These are phyloP conservation scores for Corythornis vintsioides DNA, from an alignment of 2,113 vertebrate genomes.

Conservation along the genomic window DNA sequence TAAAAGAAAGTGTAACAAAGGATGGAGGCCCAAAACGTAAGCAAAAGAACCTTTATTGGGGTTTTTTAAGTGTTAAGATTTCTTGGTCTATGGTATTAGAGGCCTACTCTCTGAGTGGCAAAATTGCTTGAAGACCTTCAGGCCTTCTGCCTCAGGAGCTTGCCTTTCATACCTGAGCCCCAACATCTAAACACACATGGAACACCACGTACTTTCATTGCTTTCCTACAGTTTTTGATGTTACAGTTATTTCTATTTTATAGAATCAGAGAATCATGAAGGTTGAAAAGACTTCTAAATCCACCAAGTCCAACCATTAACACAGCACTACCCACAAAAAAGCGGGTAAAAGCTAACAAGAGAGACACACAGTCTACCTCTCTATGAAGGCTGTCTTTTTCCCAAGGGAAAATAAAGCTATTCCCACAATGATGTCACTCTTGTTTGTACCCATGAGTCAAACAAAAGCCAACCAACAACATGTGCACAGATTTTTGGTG, in stretches of 20 bases:
- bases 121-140: not conserved
- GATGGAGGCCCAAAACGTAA: not conserved
- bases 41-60: not conserved
- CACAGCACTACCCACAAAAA: no score
- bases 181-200: not conserved
- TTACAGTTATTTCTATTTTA: not conserved
- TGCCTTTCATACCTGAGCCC: not conserved
- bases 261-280: not conserved
- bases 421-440: not conserved
- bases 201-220: not conserved
- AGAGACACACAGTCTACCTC: not conserved
- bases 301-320: no score
- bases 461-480: not conserved
- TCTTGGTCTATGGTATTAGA: not conserved
- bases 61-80: not conserved
- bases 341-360: not conserved
- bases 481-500: not conserved
- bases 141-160: not conserved
- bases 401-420: not conserved
- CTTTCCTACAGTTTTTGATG: not conserved
- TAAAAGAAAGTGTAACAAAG: not conserved
- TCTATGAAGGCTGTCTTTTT: not conserved
- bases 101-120: not conserved
- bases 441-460: not conserved
- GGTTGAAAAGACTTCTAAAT: no score